Conservation (phyloP, 2,113 vertebrate genomes). For the Salvelinus fontinalis region DNA sequence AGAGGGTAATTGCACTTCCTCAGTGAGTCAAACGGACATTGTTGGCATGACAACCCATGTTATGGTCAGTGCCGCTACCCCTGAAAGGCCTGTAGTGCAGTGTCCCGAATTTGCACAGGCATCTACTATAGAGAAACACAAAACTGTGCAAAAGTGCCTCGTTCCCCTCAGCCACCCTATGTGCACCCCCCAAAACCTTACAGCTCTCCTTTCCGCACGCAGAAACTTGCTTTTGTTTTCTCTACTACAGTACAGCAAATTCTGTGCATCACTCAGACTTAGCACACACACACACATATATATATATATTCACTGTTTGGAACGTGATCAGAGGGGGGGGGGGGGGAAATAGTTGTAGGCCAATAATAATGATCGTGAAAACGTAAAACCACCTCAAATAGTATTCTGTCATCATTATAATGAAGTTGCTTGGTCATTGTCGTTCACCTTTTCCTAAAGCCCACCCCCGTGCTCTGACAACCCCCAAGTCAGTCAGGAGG, state of each 20-base stretch:
- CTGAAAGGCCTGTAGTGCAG: conserved; percentile 26
- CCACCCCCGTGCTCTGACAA: conserved; percentile 40
- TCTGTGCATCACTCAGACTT: conserved; percentile 56
- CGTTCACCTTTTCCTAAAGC: conserved; percentile 46
- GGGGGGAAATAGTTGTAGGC: conserved; percentile 15
- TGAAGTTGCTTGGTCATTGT: conserved; percentile 61
- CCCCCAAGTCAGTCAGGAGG: conserved; percentile 10
- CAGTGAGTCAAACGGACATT: conserved; percentile 45
- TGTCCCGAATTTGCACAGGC: conserved; percentile 31
- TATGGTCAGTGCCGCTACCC: conserved; percentile 27
- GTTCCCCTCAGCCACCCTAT: conserved; percentile 43
- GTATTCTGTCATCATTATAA: conserved; percentile 52
- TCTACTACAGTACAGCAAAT: conserved; percentile 65
- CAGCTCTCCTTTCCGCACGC: not conserved
- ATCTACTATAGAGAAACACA: conserved; percentile 42
- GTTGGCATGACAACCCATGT: conserved; percentile 29
- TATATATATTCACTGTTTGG: conserved; percentile 38
- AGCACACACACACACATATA: conserved; percentile 13
- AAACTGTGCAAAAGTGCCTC: conserved; percentile 76
- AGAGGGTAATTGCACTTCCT: conserved; percentile 51
- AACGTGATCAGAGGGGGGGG: conserved; percentile 35
- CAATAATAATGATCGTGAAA: conserved; percentile 53
- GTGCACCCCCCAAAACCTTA: too few species aligned
- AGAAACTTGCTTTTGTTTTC: conserved; percentile 36
- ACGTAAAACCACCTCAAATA: conserved; percentile 38